Percentiles rank a stretch among this genome's conserved stretches.
phyloP scores from a whole-genome alignment of 2,888 invertebrate genomes.

The Epirrita christyi region DNA sequence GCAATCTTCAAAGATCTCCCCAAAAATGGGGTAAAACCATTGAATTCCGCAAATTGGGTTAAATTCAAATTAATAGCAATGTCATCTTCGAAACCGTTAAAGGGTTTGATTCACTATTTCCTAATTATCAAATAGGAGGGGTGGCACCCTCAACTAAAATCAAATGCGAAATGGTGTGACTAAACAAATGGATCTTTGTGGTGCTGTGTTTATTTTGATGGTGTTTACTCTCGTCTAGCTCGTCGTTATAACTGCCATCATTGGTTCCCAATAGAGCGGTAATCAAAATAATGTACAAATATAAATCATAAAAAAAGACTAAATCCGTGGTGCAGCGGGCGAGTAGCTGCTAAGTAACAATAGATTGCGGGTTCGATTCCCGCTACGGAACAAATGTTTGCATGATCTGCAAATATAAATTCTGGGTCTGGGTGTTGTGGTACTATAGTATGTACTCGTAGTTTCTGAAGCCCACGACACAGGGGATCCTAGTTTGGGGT shows the following conservation, averaged over 20 bases:
- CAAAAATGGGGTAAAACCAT: slow-evolving; percentile 13
- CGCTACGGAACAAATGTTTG: too few relatives aligned
- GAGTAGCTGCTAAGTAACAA: too few relatives aligned
- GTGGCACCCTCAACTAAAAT: slow-evolving; percentile 54
- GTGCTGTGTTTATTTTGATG: slow-evolving; percentile 33
- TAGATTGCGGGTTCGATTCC: too few relatives aligned
- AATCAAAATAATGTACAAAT: slow-evolving; percentile 3
- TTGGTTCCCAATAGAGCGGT: not conserved
- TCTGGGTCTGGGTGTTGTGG: too few relatives aligned
- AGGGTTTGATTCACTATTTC: slow-evolving; percentile 81
- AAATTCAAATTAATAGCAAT: slow-evolving; percentile 59
- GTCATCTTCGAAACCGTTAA: slow-evolving; percentile 62
- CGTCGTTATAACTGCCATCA: not conserved
- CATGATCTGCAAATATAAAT: too few relatives aligned
- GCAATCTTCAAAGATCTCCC: not conserved
- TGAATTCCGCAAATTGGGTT: slow-evolving; percentile 43
- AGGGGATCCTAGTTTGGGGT: too few relatives aligned
- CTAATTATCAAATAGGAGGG: slow-evolving; percentile 70
- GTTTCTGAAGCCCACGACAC: too few relatives aligned
- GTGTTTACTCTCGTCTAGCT: slow-evolving; percentile 14
- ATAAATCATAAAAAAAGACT: too few relatives aligned
- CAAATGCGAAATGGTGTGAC: slow-evolving; percentile 45
- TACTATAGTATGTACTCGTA: too few relatives aligned
- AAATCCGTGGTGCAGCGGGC: too few relatives aligned
- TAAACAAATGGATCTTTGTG: slow-evolving; percentile 45